A percentile compares a stretch with the other conserved stretches of the same genome.
Conservation (phyloP, 2,113 vertebrate species). For the Chaetorhynchus papuensis region DNA sequence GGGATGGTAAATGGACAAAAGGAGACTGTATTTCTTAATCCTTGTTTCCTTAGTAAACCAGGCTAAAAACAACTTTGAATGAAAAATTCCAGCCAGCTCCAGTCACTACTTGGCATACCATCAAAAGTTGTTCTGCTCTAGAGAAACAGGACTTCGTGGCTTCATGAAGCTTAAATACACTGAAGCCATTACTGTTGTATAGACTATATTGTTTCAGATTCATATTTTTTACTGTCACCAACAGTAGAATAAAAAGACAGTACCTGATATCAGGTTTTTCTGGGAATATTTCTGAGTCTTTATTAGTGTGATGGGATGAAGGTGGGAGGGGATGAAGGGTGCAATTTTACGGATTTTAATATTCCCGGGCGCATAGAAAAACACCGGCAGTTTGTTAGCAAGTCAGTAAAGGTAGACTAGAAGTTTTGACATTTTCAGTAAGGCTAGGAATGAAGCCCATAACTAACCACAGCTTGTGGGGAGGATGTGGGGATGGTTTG, state of each 20-base stretch:
- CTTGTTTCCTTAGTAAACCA: not conserved
- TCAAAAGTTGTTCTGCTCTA: not conserved
- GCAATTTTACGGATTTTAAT: not conserved
- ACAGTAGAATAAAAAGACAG: not conserved
- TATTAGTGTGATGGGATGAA: not conserved
- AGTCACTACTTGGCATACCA: conserved; percentile 12
- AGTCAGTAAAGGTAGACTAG: not conserved
- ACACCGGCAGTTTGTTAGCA: not conserved
- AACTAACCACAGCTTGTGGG: not conserved
- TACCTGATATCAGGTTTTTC: not conserved
- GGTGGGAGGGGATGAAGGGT: not conserved
- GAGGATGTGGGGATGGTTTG: not conserved
- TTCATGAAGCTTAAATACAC: not conserved
- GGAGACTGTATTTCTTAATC: not conserved
- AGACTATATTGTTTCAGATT: not conserved
- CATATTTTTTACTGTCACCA: not conserved
- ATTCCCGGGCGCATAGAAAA: not conserved
- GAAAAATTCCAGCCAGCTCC: conserved; percentile 34
- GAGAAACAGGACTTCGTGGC: not conserved
- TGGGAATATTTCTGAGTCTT: not conserved
- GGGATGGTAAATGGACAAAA: not conserved
- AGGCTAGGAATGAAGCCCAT: not conserved
- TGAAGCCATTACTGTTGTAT: not conserved
- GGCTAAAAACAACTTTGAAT: conserved; percentile 29
- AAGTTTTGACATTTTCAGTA: not conserved